A percentile compares a stretch with the other conserved stretches of the same genome.
Conservation (phyloP, 2,888 invertebrate genomes). For the Therioaphis trifolii region DNA sequence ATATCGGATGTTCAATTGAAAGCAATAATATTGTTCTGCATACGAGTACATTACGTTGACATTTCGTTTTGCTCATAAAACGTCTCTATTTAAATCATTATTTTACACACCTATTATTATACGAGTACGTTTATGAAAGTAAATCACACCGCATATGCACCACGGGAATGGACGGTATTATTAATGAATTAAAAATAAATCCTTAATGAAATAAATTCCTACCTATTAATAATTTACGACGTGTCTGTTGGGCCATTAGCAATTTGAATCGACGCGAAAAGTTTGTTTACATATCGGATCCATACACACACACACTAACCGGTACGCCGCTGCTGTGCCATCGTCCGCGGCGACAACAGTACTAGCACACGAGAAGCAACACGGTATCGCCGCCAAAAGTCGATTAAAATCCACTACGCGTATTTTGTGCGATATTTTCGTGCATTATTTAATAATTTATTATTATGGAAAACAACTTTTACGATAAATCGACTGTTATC, state of each 20-base stretch:
- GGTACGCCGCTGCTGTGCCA: too few species aligned
- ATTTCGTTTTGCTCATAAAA: too few species aligned
- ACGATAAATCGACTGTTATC: conserved; percentile 26
- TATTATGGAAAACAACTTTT: not conserved
- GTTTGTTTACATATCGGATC: not conserved
- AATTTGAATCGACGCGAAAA: not conserved
- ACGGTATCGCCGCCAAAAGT: not conserved
- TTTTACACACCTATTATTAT: too few species aligned
- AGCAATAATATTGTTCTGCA: too few species aligned
- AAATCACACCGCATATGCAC: too few species aligned
- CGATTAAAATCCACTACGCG: not conserved
- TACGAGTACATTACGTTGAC: too few species aligned
- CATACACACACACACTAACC: not conserved
- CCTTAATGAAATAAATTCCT: not conserved
- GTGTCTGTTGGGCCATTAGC: conserved; percentile 22
- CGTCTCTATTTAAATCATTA: too few species aligned
- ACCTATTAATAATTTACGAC: conserved; percentile 12
- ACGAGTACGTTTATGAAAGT: too few species aligned
- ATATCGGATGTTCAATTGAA: too few species aligned
- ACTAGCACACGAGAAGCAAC: not conserved
- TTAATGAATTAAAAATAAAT: not conserved
- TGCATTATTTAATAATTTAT: not conserved
- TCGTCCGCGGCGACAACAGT: not conserved
- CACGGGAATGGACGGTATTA: too few species aligned
- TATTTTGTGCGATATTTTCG: not conserved